Base-by-base conservation (phyloP, 2,888 invertebrate species). In the Phytoseiulus persimilis region DNA sequence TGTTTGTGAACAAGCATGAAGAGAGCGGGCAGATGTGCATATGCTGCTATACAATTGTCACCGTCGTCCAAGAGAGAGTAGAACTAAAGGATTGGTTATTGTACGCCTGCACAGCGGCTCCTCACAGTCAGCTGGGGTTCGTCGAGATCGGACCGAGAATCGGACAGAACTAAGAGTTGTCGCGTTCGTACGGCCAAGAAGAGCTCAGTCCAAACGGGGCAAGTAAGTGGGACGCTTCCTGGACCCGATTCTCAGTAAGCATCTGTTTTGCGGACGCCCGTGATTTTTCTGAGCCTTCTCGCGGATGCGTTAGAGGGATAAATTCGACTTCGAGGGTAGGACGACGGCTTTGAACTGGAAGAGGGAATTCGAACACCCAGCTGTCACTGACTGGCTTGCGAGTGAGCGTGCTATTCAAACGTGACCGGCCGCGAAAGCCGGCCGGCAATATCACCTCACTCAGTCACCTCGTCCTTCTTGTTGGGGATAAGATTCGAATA, bases 21-120 rank as follows among this genome's bases (percentile, higher is more conserved):
- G 65, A 65, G 65, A 65, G 65, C 65, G 65, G 65, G 65, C 65
- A 65, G 65, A 65, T 65, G 65, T 65, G 65, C 65, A 65, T 65
- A 65, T 65, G 65, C 65, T 28, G 65, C 65, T 65, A 65, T 65
- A 65, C 65, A 65, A 65, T 65, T 65, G 65, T 65, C 65, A 65
- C 65, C 65, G 65, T 2, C 1, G 65, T 65, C 65, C 18, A 28
- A 65, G 65, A 65, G 65, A 65, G 65, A 65, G 65, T 65, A 65
- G 65, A 65, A 65, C 65, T 65, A 65, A 65, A 65, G 65, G 65
- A 65, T 65, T 65, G 65, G 65, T 28, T 65, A 65, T 65, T 65
- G 65, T 28, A 14, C 65, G 28, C 28, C n/a, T 2, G 65, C 14
- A 65, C 65, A 65, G 5, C 65, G 65, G 65, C 65, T 65, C 65